Base-by-base conservation (phyloP, 1,140 invertebrate genomes). In the Ostrea denselamellosa region DNA sequence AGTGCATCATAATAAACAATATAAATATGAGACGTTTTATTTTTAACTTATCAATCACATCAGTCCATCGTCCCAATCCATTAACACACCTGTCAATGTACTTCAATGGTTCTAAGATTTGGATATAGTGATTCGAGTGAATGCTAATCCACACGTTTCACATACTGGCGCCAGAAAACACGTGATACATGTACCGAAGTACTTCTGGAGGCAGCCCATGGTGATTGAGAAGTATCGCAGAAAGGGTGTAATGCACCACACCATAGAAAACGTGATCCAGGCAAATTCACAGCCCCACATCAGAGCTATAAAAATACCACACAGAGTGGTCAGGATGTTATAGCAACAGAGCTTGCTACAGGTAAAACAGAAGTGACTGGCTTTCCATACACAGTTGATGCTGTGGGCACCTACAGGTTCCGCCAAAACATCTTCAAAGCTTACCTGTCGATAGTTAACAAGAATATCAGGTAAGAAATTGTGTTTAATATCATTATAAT, bases 301-400 rank as follows among this genome's bases (percentile, higher is more conserved):
- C 85, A 97, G 95, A 0, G 97, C 97, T 77, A 96, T 94, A 28
- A 97, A 94, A 1, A 97, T 96, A 0, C 96, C 97, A 8, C 96
- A 95, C 19, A 97, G 86, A n/a, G 97, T 95, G 0, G 96, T 96
- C 10, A 97, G 95, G 53, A 97, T 92, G 2, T 96, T 96, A 95
- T 97, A 97, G 92, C 97, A 97, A 91, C 95, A 96, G 91, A 96
- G 96, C 82, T 96, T 96, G 0, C 97, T 96, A 52, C 96, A 94
- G 25, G 95, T 95, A 94, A 97, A 97, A 91, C 97, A 97, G 81
- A 96, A 95, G 89, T 96, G 95, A 88, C 96, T 97, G 19, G 97
- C 94, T 54, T 96, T 95, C 97, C 97, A 97, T 56, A 96, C 96
- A 92, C 97, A 97, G 93, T 97, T 96, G 4, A 96, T 96, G 90